These are phyloP conservation scores for Chaetophractus vellerosus DNA, from an alignment of 2,797 vertebrate genomes.

Conservation along the genomic window DNA sequence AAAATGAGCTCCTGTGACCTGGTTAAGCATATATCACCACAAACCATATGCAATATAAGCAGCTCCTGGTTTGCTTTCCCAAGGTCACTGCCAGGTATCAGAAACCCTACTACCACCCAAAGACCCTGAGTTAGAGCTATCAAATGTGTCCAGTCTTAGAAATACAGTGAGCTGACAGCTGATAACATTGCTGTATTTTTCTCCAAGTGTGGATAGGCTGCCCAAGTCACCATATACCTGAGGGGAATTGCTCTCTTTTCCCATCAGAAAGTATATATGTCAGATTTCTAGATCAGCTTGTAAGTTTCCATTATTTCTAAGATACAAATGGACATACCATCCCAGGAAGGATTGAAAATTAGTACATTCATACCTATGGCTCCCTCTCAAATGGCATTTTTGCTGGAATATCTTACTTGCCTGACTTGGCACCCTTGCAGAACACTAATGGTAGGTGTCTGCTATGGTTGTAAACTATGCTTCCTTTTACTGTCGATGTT, in stretches of 20 bases:
- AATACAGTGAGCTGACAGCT: background rate
- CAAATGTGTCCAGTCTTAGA: background rate
- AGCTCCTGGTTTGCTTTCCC: background rate
- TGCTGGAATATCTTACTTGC: background rate
- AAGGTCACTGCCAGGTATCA: background rate
- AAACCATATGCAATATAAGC: background rate
- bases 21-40: background rate
- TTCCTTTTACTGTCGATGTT: background rate
- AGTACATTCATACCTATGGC: background rate
- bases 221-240: no score
- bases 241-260: background rate
- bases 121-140: background rate
- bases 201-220: background rate
- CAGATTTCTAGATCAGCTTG: background rate
- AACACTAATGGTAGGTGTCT: background rate
- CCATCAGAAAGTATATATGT: no score
- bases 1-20: background rate
- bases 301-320: background rate
- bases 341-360: background rate
- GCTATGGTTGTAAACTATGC: background rate
- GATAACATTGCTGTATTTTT: background rate
- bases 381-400: background rate
- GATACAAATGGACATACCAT: background rate
- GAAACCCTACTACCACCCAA: background rate
- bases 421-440: background rate